A percentile compares a stretch with the other conserved stretches of the same genome.
Evolutionary conservation across 2,888 invertebrate species (phyloP).

Genomic region (Apodemia zela): DNA sequence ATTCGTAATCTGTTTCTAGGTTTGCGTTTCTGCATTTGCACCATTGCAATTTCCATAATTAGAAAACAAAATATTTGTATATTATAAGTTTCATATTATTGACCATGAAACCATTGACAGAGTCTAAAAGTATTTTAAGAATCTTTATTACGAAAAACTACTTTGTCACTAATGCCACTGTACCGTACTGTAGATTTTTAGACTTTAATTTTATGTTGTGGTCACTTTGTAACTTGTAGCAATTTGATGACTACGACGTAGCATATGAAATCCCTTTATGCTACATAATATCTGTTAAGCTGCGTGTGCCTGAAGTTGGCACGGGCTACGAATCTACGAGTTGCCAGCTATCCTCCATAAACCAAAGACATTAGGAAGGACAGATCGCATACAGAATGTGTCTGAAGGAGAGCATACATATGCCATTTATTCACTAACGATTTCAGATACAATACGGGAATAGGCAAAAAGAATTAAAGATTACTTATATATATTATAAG

Average conservation of each 20-base stretch:
- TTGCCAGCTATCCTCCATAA: slow-evolving; percentile 57
- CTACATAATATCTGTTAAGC: slow-evolving; percentile 48
- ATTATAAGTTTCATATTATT: no score
- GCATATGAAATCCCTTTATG: slow-evolving; percentile 33
- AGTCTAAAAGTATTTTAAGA: no score
- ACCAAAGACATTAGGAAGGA: slow-evolving; percentile 43
- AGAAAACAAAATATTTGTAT: no score
- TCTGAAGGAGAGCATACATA: neutral
- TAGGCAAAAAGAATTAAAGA: neutral
- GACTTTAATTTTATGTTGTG: neutral
- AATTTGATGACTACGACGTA: slow-evolving; percentile 53
- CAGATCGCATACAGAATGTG: slow-evolving; percentile 6
- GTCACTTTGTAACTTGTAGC: slow-evolving; percentile 10
- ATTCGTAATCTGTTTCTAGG: no score
- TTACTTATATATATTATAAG: no score
- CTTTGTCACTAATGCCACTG: no score
- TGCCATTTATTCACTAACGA: neutral
- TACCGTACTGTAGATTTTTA: no score
- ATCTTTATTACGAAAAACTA: no score
- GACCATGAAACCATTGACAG: no score
- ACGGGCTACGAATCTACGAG: slow-evolving; percentile 62
- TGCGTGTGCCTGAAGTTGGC: slow-evolving; percentile 65
- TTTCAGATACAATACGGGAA: neutral
- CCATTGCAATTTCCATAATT: no score
- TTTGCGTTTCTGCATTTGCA: no score